A percentile compares a stretch with the other conserved stretches of the same genome.
These are phyloP conservation scores for Lacerta agilis DNA, from an alignment of 2,797 vertebrate species.

Conservation along the genomic window DNA sequence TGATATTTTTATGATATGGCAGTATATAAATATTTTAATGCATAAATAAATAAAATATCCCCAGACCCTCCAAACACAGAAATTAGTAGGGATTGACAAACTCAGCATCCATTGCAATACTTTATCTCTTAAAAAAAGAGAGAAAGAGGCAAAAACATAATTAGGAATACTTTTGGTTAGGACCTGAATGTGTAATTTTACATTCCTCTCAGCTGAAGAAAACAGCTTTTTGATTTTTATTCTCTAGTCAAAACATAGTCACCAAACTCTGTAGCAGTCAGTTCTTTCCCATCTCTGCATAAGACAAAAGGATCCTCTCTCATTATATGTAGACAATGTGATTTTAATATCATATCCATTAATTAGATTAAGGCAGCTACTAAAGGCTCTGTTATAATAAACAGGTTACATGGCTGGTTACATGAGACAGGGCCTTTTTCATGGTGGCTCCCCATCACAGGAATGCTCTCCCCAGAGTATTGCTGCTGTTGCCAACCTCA, in stretches of 20 bases:
- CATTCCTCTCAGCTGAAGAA: background rate
- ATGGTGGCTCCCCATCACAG: background rate
- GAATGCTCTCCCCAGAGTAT: background rate
- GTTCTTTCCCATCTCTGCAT: background rate
- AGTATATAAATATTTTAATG: too few species aligned
- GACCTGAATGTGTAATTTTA: constrained; percentile 5
- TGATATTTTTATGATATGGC: too few species aligned
- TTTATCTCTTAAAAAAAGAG: too few species aligned
- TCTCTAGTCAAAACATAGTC: constrained; percentile 5
- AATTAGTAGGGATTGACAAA: background rate
- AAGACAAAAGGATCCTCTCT: background rate
- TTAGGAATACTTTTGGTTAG: too few species aligned
- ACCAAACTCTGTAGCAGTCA: constrained; percentile 3
- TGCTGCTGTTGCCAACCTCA: background rate
- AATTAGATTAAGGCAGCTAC: constrained; percentile 11
- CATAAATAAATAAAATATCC: background rate
- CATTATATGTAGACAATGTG: constrained; percentile 3
- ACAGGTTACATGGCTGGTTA: background rate
- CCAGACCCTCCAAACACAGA: background rate
- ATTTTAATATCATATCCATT: constrained; percentile 10
- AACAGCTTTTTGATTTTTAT: constrained; percentile 26
- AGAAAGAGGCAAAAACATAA: too few species aligned
- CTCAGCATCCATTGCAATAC: background rate
- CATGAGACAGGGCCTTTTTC: background rate
- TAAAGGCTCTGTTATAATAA: background rate